Conservation (phyloP, 2,113 vertebrate genomes). For the Hippocampus mohnikei region DNA sequence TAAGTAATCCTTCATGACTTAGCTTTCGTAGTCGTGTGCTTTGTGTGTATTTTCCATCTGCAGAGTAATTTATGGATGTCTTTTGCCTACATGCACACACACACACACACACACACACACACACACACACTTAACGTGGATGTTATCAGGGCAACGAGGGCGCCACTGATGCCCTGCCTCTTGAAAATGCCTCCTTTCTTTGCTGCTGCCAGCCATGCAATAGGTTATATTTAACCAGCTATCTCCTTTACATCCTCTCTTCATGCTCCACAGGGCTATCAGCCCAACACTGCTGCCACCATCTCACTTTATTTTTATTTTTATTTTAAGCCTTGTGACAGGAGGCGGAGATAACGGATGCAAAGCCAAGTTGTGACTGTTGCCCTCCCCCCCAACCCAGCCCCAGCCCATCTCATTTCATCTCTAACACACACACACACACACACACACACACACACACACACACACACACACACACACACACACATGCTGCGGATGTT, state of each 20-base stretch:
- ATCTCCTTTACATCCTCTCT: conserved; percentile 75
- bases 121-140: conserved; percentile 50
- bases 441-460: too few relatives aligned
- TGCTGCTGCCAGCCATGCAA: conserved; percentile 67
- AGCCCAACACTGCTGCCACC: conserved; percentile 58
- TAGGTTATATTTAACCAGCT: conserved; percentile 76
- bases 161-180: conserved; percentile 74
- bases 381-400: conserved; percentile 7
- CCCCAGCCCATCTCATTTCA: not conserved
- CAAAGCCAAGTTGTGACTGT: conserved; percentile 66
- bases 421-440: not conserved
- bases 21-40: not conserved
- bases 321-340: conserved; percentile 75
- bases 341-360: conserved; percentile 72
- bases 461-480: too few relatives aligned
- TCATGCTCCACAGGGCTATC: conserved; percentile 71
- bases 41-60: conserved; percentile 32
- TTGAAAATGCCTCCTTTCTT: conserved; percentile 73
- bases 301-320: conserved; percentile 73
- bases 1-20: conserved; percentile 8
- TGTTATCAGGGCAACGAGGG: conserved; percentile 73
- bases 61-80: conserved; percentile 55
- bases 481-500: not conserved
- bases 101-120: conserved; percentile 23
- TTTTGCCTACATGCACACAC: conserved; percentile 4